Conservation (phyloP, 2,113 vertebrate species). For the Lamprotornis superbus region DNA sequence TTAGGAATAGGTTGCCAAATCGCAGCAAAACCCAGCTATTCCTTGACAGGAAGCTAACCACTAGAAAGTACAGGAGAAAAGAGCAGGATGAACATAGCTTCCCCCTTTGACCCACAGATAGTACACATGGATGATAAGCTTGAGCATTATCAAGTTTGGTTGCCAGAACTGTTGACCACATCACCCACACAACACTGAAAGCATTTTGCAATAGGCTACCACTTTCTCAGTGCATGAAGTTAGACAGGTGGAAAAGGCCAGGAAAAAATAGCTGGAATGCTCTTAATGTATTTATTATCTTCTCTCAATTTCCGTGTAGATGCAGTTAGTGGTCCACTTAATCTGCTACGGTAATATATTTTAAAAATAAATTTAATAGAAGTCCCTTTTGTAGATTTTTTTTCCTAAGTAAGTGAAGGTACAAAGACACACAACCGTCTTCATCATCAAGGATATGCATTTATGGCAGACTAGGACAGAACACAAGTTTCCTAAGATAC, state of each 20-base stretch:
- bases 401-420: neutral
- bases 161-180: neutral
- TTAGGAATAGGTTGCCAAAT: neutral
- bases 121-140: neutral
- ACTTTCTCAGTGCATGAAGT: neutral
- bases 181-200: neutral
- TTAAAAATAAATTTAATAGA: neutral
- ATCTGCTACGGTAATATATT: rapidly evolving
- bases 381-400: neutral
- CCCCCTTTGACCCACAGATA: neutral
- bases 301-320: neutral
- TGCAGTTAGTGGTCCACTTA: neutral
- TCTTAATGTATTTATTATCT: neutral
- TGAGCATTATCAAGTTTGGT: neutral
- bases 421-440: neutral
- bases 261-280: neutral
- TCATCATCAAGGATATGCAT: neutral
- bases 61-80: neutral
- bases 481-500: neutral
- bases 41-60: neutral
- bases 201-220: neutral
- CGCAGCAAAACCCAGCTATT: neutral
- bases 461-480: neutral
- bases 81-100: neutral
- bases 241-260: neutral